A percentile compares a stretch with the other conserved stretches of the same genome.
phyloP scores from a whole-genome alignment of 2,797 vertebrate genomes.

The Hydrolagus colliei region DNA sequence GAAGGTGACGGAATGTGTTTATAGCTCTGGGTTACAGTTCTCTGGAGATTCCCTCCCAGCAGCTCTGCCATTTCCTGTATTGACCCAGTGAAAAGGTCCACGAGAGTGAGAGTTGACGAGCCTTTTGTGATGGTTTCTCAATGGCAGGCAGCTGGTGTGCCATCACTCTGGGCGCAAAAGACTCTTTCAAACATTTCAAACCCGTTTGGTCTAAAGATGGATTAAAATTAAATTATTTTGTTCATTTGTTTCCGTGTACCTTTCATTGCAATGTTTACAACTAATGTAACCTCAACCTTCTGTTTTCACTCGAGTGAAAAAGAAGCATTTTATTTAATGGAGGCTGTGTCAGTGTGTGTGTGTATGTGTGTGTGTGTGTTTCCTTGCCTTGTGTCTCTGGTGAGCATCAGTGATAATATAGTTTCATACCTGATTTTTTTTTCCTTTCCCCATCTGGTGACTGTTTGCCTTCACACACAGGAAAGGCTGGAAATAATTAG shows the following conservation, averaged over 20 bases:
- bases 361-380: background rate
- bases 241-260: background rate
- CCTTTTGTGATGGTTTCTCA: no score
- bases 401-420: background rate
- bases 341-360: no score
- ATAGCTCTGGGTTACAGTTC: background rate
- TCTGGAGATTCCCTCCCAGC: background rate
- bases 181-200: constrained; percentile 5
- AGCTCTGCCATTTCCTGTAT: background rate
- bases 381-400: background rate
- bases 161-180: background rate
- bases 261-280: constrained; percentile 25
- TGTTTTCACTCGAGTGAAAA: constrained; percentile 13
- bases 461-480: background rate
- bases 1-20: no score
- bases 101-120: background rate
- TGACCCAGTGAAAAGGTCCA: background rate
- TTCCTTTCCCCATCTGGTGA: background rate
- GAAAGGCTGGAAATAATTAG: no score
- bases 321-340: constrained; percentile 18
- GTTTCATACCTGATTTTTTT: background rate
- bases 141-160: background rate
- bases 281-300: constrained; percentile 24
- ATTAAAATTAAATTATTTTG: constrained; percentile 14
- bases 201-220: no score